These are phyloP conservation scores for Hylyphantes graminicola DNA, from an alignment of 1,140 invertebrate species.

Conservation along the genomic window DNA sequence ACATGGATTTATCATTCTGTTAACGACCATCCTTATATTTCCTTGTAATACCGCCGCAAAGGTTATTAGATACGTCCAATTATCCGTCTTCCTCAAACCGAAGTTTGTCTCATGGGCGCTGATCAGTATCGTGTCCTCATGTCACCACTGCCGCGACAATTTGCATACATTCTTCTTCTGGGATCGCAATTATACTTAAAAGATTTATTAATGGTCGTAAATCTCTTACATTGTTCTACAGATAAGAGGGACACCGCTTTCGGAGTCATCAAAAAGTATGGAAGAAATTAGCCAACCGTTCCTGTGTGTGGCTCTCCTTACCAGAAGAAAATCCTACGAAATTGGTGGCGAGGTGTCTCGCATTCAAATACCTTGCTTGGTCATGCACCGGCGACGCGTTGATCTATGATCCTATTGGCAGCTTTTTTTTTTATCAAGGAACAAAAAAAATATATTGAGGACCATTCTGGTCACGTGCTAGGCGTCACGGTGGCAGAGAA, in stretches of 20 bases:
- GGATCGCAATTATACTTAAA: constrained; percentile 15
- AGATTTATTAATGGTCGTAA: constrained; percentile 45
- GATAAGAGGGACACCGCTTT: constrained; percentile 28
- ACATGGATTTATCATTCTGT: no score
- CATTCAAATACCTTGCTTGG: constrained; percentile 42
- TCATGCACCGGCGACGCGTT: constrained; percentile 43
- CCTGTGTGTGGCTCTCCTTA: background rate
- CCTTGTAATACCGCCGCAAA: no score
- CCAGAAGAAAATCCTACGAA: constrained; percentile 5
- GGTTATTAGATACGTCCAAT: background rate
- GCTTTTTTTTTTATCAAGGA: background rate
- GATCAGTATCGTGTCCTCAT: constrained; percentile 36
- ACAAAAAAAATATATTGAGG: no score
- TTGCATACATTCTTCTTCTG: constrained; percentile 39
- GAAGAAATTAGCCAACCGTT: constrained; percentile 42
- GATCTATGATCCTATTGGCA: constrained; percentile 53
- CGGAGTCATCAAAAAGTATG: constrained; percentile 17
- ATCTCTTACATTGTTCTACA: constrained; percentile 38
- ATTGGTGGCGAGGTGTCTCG: constrained; percentile 26
- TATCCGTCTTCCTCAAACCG: constrained; percentile 28
- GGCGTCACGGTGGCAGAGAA: constrained; percentile 20
- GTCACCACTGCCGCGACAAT: constrained; percentile 12
- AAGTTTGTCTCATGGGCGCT: constrained; percentile 16
- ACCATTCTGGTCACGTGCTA: constrained; percentile 39
- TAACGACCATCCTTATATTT: no score